phyloP scores from a whole-genome alignment of 2,113 vertebrate species.

The Anolis carolinensis region DNA sequence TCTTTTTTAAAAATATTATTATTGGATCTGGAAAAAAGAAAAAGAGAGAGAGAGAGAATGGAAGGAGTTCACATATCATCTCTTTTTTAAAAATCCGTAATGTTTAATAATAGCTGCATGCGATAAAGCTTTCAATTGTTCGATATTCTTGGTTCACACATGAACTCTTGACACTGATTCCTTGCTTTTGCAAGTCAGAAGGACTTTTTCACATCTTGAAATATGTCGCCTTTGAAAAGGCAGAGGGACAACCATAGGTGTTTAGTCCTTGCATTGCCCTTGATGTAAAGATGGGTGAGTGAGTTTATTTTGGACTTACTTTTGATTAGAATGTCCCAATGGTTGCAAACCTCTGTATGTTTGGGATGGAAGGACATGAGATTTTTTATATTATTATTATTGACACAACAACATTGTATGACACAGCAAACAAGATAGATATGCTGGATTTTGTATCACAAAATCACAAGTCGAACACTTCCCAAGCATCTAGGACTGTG shows the following conservation, averaged over 20 bases:
- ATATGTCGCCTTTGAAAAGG: neutral
- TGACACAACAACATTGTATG: too few species aligned
- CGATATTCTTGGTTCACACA: neutral
- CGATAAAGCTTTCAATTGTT: neutral
- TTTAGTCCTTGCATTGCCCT: neutral
- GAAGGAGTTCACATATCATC: too few species aligned
- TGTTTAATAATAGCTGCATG: constrained; percentile 13
- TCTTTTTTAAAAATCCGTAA: constrained; percentile 27
- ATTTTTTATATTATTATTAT: too few species aligned
- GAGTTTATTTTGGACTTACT: too few species aligned
- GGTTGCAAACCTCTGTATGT: too few species aligned
- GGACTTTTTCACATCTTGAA: neutral
- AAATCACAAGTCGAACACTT: too few species aligned
- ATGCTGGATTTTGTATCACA: too few species aligned
- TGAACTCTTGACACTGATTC: neutral
- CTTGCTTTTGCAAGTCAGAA: neutral
- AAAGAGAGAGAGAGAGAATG: neutral
- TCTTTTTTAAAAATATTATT: neutral
- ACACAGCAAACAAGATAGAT: too few species aligned
- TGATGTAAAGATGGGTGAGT: too few species aligned
- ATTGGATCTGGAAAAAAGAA: constrained; percentile 39
- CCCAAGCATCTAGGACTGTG: too few species aligned
- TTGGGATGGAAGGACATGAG: too few species aligned
- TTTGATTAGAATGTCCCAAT: too few species aligned
- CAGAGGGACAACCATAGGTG: neutral